phyloP scores from a whole-genome alignment of 2,113 vertebrate species.

The Pleuronectes platessa region DNA sequence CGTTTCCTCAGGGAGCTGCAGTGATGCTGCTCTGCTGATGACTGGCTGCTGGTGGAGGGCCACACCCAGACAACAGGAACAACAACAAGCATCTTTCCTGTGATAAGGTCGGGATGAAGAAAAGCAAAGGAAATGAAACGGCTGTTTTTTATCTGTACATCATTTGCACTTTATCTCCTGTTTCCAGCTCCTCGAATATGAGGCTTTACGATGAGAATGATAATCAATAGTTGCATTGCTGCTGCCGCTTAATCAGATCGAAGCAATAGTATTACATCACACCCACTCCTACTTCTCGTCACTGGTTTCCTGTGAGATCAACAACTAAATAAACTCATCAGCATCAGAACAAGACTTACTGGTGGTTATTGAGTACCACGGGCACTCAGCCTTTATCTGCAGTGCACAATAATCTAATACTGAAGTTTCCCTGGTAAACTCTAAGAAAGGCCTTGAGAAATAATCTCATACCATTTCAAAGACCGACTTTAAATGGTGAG shows the following conservation, averaged over 20 bases:
- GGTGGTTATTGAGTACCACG: background rate
- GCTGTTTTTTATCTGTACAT: background rate
- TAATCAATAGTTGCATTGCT: background rate
- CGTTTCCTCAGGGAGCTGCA: constrained; percentile 1
- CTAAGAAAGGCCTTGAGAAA: background rate
- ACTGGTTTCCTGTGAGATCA: too few species aligned
- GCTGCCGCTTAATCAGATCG: background rate
- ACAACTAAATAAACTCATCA: too few species aligned
- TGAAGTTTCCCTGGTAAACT: constrained; percentile 17
- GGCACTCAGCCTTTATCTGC: background rate
- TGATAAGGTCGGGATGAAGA: background rate
- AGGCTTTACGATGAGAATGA: background rate
- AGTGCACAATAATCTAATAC: background rate
- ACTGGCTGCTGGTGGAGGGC: constrained; percentile 37
- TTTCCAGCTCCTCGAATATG: background rate
- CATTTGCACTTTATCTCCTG: background rate
- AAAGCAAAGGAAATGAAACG: constrained; percentile 23
- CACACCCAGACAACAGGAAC: constrained; percentile 12
- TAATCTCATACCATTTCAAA: constrained; percentile 19
- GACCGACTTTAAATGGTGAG: background rate
- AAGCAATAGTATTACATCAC: background rate
- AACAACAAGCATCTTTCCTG: constrained; percentile 31
- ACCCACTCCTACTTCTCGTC: background rate
- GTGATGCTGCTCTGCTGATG: constrained; percentile 30
- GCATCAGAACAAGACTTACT: background rate